phyloP scores from a whole-genome alignment of 2,797 vertebrate genomes.

The Cuniculus paca region DNA sequence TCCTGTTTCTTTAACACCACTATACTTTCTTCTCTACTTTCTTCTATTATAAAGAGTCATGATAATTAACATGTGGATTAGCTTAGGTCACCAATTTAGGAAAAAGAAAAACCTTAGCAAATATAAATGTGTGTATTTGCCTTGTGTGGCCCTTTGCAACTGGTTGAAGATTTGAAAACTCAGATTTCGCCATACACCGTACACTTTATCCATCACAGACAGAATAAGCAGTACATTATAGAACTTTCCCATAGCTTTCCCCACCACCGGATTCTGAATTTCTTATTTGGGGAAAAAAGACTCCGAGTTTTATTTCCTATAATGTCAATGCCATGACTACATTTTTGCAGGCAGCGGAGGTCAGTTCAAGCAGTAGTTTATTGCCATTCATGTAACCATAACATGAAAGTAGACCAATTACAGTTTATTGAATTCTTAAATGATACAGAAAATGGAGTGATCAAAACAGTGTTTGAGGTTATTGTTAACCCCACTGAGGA shows the following conservation, averaged over 20 bases:
- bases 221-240: neutral
- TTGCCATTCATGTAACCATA: neutral
- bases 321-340: neutral
- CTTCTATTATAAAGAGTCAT: neutral
- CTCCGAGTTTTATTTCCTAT: neutral
- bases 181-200: neutral
- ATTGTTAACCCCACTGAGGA: conserved; percentile 67
- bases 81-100: neutral
- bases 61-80: neutral
- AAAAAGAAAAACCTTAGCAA: neutral
- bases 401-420: neutral
- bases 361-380: conserved; percentile 12
- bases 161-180: neutral
- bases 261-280: neutral
- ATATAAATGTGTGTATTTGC: neutral
- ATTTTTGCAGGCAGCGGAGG: neutral
- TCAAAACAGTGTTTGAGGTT: conserved; percentile 66
- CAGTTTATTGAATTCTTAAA: conserved; percentile 75
- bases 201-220: neutral
- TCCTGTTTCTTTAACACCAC: neutral
- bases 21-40: neutral
- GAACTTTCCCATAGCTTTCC: neutral
- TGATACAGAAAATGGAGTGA: conserved; percentile 75
- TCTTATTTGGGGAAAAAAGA: neutral
- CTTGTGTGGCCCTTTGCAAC: accelerated